Conservation (phyloP, 2,888 invertebrate genomes). For the Yponomeuta plumbellus region DNA sequence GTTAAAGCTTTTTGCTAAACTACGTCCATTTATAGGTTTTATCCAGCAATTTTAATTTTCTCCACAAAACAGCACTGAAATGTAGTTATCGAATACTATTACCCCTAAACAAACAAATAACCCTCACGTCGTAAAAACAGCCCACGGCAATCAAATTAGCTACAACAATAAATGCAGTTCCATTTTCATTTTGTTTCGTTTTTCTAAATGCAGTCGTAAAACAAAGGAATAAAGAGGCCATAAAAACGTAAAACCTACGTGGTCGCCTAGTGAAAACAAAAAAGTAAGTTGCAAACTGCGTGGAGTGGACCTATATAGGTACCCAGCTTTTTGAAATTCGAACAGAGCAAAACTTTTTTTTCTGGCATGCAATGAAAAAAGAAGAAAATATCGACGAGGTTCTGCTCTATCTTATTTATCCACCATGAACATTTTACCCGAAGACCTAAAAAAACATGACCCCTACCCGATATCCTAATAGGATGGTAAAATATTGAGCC, state of each 20-base stretch:
- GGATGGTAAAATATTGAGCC: conserved; percentile 11
- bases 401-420: background rate
- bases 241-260: background rate
- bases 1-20: too few relatives aligned
- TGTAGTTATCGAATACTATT: background rate
- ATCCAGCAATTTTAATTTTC: too few relatives aligned
- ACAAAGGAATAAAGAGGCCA: background rate
- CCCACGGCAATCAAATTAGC: background rate
- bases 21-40: too few relatives aligned
- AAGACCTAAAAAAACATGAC: conserved; percentile 4
- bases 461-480: conserved; percentile 10
- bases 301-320: too few relatives aligned
- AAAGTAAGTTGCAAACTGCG: too few relatives aligned
- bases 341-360: too few relatives aligned
- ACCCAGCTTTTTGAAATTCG: too few relatives aligned
- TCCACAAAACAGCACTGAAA: too few relatives aligned
- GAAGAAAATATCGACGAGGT: background rate
- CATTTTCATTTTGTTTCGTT: background rate
- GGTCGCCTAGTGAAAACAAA: background rate
- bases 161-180: background rate
- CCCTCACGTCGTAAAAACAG: background rate
- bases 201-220: background rate
- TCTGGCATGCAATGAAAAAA: background rate
- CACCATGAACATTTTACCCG: background rate
- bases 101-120: background rate